phyloP scores from a whole-genome alignment of 2,113 vertebrate species.

The Furnarius figulus region DNA sequence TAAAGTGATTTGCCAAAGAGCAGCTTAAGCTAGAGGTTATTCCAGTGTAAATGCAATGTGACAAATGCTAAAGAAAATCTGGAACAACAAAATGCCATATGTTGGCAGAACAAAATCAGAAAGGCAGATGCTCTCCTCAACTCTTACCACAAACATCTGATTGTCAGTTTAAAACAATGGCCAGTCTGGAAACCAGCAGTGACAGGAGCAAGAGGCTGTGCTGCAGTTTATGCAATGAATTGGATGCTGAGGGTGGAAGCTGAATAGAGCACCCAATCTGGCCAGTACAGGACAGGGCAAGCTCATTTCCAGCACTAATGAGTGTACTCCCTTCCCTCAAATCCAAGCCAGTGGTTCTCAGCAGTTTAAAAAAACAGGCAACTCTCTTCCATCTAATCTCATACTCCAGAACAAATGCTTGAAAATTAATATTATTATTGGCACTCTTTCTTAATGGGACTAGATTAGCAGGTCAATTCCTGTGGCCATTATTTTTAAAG shows the following conservation, averaged over 20 bases:
- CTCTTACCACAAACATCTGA: background rate
- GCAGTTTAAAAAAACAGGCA: background rate
- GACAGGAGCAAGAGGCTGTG: background rate
- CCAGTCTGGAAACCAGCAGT: background rate
- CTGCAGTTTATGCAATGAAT: background rate
- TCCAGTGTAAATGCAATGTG: conserved; percentile 1
- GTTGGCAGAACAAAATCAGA: conserved; percentile 13
- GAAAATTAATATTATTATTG: background rate
- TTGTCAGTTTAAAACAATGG: background rate
- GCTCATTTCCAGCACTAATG: background rate
- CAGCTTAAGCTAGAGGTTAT: conserved; percentile 19
- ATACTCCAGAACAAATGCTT: background rate
- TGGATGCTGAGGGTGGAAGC: background rate
- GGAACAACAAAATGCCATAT: conserved; percentile 17
- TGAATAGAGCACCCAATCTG: background rate
- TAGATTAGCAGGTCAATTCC: background rate
- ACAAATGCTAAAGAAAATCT: conserved; percentile 31
- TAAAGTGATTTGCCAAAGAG: background rate
- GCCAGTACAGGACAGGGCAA: background rate
- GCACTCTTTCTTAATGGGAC: background rate
- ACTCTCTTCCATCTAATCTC: background rate
- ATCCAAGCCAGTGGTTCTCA: background rate
- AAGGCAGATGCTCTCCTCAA: conserved; percentile 7
- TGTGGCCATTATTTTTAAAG: background rate
- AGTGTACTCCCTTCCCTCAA: background rate